These are phyloP conservation scores for Lepeophtheirus salmonis DNA, from an alignment of 1,140 invertebrate genomes.

Conservation along the genomic window DNA sequence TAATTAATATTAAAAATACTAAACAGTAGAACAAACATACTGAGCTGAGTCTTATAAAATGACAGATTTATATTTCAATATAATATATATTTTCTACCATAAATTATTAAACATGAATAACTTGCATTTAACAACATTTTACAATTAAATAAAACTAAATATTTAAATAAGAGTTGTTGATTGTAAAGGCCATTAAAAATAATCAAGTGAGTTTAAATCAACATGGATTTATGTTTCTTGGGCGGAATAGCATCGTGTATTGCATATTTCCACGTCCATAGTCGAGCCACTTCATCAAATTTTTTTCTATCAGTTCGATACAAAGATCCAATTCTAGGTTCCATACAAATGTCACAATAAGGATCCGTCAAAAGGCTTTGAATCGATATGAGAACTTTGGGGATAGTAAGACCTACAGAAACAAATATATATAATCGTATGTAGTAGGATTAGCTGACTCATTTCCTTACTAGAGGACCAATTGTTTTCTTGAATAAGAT, in stretches of 20 bases:
- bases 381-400: slow-evolving; percentile 52
- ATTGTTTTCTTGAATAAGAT: slow-evolving; percentile 73
- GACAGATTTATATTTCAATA: too few relatives aligned
- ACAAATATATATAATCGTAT: not conserved
- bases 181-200: too few relatives aligned
- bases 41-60: too few relatives aligned
- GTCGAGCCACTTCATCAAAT: slow-evolving; percentile 60
- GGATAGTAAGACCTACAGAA: slow-evolving; percentile 2
- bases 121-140: too few relatives aligned
- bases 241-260: slow-evolving; percentile 57
- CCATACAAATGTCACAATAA: slow-evolving; percentile 67
- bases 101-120: too few relatives aligned
- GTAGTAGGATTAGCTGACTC: not conserved
- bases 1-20: too few relatives aligned
- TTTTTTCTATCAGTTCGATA: slow-evolving; percentile 49
- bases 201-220: too few relatives aligned
- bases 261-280: slow-evolving; percentile 81
- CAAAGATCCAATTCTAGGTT: slow-evolving; percentile 58
- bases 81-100: too few relatives aligned
- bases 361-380: slow-evolving; percentile 84
- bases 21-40: too few relatives aligned
- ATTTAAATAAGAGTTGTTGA: too few relatives aligned
- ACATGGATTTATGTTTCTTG: not conserved
- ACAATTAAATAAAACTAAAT: too few relatives aligned
- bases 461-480: slow-evolving; percentile 4